Percentiles rank a stretch among this genome's conserved stretches.
phyloP scores from a whole-genome alignment of 2,797 vertebrate genomes.

The Monodelphis domestica region DNA sequence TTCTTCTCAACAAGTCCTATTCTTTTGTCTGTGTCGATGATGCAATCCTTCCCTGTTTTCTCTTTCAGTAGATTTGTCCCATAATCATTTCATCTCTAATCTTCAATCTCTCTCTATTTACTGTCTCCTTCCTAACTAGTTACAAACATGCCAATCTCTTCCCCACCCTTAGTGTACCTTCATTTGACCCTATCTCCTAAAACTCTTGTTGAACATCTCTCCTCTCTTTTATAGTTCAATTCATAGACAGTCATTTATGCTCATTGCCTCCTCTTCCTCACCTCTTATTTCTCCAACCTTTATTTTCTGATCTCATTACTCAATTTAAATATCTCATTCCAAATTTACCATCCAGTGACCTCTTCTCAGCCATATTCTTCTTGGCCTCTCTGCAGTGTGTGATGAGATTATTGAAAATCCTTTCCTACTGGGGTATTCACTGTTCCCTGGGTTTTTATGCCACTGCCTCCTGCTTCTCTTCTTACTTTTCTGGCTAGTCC shows the following conservation, averaged over 20 bases:
- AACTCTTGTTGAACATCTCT: not conserved
- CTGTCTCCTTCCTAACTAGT: not conserved
- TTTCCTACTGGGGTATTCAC: not conserved
- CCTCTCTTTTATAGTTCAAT: not conserved
- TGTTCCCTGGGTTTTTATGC: not conserved
- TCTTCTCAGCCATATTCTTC: not conserved
- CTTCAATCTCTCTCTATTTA: not conserved
- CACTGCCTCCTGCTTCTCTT: not conserved
- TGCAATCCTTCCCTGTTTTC: not conserved
- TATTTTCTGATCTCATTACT: not conserved
- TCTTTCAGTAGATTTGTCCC: not conserved
- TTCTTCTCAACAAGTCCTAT: not conserved
- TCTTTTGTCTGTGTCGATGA: not conserved
- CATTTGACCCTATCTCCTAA: not conserved
- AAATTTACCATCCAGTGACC: not conserved
- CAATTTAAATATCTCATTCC: not conserved
- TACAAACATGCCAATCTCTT: not conserved
- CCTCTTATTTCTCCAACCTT: not conserved
- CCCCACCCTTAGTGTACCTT: not conserved
- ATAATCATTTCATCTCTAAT: not conserved
- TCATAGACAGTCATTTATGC: not conserved
- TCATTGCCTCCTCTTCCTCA: not conserved
- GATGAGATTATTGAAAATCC: not conserved
- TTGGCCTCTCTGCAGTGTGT: not conserved
- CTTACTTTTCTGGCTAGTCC: not conserved